phyloP scores from a whole-genome alignment of 2,888 invertebrate species.

The Caenorhabditis sp. region DNA sequence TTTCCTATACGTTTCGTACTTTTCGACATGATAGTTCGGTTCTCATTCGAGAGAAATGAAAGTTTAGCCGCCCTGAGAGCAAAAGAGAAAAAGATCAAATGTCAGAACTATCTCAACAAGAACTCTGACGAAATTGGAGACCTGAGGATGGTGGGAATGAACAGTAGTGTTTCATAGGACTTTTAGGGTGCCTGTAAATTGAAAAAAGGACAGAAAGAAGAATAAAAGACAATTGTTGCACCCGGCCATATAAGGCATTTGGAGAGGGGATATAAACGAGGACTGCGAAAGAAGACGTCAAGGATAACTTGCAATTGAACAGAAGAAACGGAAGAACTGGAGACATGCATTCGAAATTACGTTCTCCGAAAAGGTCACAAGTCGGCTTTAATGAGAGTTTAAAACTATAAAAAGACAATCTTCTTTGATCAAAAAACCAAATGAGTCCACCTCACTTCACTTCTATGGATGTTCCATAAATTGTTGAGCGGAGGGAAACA shows the following conservation, averaged over 20 bases:
- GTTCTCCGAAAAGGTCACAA: conserved; percentile 59
- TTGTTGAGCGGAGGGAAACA: conserved; percentile 27
- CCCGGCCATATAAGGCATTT: conserved; percentile 6
- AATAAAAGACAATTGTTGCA: conserved; percentile 8
- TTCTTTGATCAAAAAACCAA: conserved; percentile 27
- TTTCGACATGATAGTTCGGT: conserved; percentile 6
- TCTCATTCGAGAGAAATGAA: background rate
- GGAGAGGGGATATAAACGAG: conserved; percentile 19
- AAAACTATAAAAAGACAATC: conserved; percentile 49
- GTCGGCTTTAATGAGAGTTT: conserved; percentile 50
- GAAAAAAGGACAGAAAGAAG: background rate
- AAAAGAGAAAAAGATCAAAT: background rate
- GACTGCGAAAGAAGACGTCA: conserved; percentile 16
- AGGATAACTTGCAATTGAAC: conserved; percentile 59
- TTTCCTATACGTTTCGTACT: conserved; percentile 14
- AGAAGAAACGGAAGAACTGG: conserved; percentile 17
- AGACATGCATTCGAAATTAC: conserved; percentile 57
- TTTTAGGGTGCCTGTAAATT: background rate
- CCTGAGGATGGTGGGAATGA: background rate
- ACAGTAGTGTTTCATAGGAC: background rate
- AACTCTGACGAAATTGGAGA: background rate
- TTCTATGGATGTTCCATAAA: conserved; percentile 1
- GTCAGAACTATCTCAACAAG: background rate
- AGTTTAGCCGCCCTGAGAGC: too few relatives aligned
- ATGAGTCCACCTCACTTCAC: background rate